phyloP scores from a whole-genome alignment of 2,888 invertebrate genomes.

The Pantelozetes paolii region DNA sequence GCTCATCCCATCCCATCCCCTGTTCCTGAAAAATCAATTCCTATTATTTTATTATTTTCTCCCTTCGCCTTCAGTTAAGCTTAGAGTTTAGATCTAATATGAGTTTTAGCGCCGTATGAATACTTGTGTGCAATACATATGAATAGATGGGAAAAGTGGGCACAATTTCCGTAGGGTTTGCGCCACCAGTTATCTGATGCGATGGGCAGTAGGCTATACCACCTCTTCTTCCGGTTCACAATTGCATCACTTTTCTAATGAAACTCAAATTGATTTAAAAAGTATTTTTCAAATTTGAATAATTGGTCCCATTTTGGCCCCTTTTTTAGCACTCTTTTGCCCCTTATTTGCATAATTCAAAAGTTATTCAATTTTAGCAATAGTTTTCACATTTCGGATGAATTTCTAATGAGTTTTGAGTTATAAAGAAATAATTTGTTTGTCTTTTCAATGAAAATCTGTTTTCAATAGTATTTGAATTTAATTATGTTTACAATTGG shows the following conservation, averaged over 20 bases:
- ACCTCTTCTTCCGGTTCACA: slow-evolving; percentile 25
- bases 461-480: neutral
- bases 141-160: slow-evolving; percentile 14
- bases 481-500: slow-evolving; percentile 6
- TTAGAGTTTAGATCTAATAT: neutral
- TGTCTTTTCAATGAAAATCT: too few species aligned
- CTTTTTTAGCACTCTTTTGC: too few species aligned
- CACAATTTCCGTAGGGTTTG: slow-evolving; percentile 31
- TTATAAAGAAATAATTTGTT: too few species aligned
- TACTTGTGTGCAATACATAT: neutral
- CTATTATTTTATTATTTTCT: slow-evolving; percentile 32
- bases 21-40: slow-evolving; percentile 22
- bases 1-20: neutral
- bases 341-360: too few species aligned
- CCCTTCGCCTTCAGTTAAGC: neutral
- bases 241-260: neutral
- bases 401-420: too few species aligned
- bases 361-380: too few species aligned
- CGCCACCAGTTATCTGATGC: neutral
- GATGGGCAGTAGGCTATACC: neutral
- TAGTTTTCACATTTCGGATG: too few species aligned
- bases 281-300: neutral
- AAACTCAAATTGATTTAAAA: neutral
- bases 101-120: neutral
- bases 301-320: neutral